These are phyloP conservation scores for Platyura marginata DNA, from an alignment of 1,140 invertebrate species.

Conservation along the genomic window DNA sequence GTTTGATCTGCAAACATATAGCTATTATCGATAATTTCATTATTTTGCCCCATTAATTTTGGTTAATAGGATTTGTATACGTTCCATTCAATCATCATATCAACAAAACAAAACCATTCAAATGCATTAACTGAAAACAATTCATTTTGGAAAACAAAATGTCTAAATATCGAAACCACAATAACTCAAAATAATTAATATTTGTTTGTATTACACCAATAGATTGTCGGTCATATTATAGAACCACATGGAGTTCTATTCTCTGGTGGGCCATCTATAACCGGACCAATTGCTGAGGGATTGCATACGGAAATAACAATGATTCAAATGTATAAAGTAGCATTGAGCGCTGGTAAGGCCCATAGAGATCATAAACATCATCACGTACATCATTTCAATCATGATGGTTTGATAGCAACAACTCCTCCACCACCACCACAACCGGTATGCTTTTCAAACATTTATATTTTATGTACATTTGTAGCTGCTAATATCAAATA, in stretches of 20 bases:
- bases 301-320: constrained; percentile 59
- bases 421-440: constrained; percentile 31
- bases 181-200: too few relatives aligned
- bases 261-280: constrained; percentile 41
- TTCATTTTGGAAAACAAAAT: too few relatives aligned
- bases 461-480: background rate
- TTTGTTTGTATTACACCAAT: too few relatives aligned
- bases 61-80: too few relatives aligned
- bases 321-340: constrained; percentile 56
- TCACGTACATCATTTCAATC: constrained; percentile 56
- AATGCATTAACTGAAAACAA: too few relatives aligned
- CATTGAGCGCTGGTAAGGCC: constrained; percentile 59
- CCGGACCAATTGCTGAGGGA: constrained; percentile 42
- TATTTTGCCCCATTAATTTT: too few relatives aligned
- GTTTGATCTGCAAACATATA: too few relatives aligned
- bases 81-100: too few relatives aligned
- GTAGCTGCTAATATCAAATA: background rate
- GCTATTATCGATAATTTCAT: too few relatives aligned
- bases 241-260: constrained; percentile 54
- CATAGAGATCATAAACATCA: constrained; percentile 70
- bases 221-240: constrained; percentile 60
- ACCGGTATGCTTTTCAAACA: constrained; percentile 10
- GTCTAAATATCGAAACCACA: too few relatives aligned
- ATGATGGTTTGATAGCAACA: constrained; percentile 42
- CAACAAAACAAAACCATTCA: too few relatives aligned